Conservation (phyloP, 2,888 invertebrate genomes). For the Scaptomyza parva region DNA sequence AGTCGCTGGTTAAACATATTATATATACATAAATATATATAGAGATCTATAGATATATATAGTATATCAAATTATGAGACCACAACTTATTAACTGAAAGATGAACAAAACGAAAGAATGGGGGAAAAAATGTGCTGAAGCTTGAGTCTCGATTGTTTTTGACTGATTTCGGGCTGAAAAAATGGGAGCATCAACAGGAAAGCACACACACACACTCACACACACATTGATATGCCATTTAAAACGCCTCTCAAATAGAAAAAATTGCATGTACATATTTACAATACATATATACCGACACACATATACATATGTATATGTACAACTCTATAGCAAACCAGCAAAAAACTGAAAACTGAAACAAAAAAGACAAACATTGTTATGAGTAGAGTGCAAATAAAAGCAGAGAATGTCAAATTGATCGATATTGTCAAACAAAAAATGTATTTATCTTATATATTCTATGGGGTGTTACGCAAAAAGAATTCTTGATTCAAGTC, state of each 20-base stretch:
- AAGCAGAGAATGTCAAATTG: constrained; percentile 43
- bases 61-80: neutral
- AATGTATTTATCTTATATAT: neutral
- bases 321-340: constrained; percentile 30
- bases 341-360: constrained; percentile 38
- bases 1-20: constrained; percentile 29
- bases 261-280: constrained; percentile 26
- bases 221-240: constrained; percentile 5
- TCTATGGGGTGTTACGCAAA: neutral
- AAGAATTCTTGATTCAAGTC: neutral
- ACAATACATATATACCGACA: constrained; percentile 18
- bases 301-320: constrained; percentile 3
- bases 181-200: constrained; percentile 10
- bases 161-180: constrained; percentile 50
- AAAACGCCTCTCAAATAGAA: constrained; percentile 31
- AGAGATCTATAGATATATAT: neutral
- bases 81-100: constrained; percentile 5
- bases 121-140: constrained; percentile 13
- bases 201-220: neutral
- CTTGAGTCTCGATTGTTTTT: constrained; percentile 38
- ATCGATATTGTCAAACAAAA: constrained; percentile 16
- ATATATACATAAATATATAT: too few relatives aligned
- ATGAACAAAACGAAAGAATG: too few relatives aligned
- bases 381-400: constrained; percentile 60
- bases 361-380: constrained; percentile 19